Evolutionary conservation across 2,113 vertebrate genomes (phyloP).

Genomic region (Laticauda laticaudata): DNA sequence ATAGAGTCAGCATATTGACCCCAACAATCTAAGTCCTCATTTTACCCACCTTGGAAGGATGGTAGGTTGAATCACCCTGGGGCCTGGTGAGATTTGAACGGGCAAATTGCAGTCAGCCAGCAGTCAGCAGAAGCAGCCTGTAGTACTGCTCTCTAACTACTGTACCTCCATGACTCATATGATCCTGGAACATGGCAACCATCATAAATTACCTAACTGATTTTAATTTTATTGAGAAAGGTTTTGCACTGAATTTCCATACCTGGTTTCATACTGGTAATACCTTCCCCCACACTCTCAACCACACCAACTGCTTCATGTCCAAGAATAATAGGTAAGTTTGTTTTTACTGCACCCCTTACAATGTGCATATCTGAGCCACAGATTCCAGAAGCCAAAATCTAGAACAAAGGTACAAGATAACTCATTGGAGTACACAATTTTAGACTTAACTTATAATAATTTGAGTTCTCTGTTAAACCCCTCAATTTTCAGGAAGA

Average conservation of each 20-base stretch:
- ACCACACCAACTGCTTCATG: slow-evolving; percentile 85
- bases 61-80: no score
- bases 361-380: slow-evolving; percentile 79
- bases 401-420: slow-evolving; percentile 55
- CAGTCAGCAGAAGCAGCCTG: no score
- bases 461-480: background rate
- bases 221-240: background rate
- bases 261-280: slow-evolving; percentile 70
- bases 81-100: no score
- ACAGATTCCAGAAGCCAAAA: slow-evolving; percentile 84
- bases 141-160: no score
- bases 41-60: no score
- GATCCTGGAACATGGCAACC: no score
- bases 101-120: no score
- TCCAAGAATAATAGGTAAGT: slow-evolving; percentile 83
- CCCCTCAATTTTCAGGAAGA: background rate
- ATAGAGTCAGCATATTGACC: no score
- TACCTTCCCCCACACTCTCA: slow-evolving; percentile 77
- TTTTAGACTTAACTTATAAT: background rate
- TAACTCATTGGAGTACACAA: background rate
- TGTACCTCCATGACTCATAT: no score
- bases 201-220: background rate
- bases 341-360: slow-evolving; percentile 54
- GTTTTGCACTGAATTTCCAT: background rate
- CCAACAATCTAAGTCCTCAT: no score